A percentile compares a stretch with the other conserved stretches of the same genome.
phyloP scores from a whole-genome alignment of 2,797 vertebrate genomes.

The Gephyroberyx darwinii region DNA sequence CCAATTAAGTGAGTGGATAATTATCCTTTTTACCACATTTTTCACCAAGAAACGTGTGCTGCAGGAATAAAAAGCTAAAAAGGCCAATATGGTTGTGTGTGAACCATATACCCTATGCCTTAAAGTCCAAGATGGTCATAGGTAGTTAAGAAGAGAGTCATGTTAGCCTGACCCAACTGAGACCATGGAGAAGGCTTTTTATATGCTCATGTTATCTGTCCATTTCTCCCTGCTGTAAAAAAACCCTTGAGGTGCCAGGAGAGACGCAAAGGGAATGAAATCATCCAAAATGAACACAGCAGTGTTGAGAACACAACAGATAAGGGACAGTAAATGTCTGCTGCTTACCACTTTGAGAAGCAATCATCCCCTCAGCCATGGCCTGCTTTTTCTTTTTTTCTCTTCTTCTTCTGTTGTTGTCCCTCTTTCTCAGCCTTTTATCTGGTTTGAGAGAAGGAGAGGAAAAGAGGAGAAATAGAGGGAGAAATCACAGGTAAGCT shows the following conservation, averaged over 20 bases:
- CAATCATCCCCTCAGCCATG: slow-evolving; percentile 83
- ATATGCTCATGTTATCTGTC: slow-evolving; percentile 10
- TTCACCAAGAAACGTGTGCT: background rate
- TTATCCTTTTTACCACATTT: too few relatives aligned
- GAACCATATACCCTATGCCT: background rate
- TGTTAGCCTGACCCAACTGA: slow-evolving; percentile 23
- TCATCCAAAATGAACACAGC: slow-evolving; percentile 41
- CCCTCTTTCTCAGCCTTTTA: slow-evolving; percentile 56
- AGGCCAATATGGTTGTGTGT: background rate
- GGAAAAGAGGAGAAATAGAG: slow-evolving; percentile 35
- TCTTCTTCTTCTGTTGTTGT: slow-evolving; percentile 50
- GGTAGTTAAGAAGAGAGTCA: slow-evolving; percentile 11
- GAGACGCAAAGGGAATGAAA: slow-evolving; percentile 42
- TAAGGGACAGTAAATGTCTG: slow-evolving; percentile 45
- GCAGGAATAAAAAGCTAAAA: background rate
- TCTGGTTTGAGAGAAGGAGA: slow-evolving; percentile 52
- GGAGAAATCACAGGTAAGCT: slow-evolving; percentile 27
- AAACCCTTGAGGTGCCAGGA: slow-evolving; percentile 13
- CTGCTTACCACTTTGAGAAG: slow-evolving; percentile 83
- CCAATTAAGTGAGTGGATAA: too few relatives aligned
- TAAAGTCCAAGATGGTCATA: background rate
- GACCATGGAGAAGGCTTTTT: background rate
- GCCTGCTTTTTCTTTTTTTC: slow-evolving; percentile 49
- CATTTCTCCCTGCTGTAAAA: slow-evolving; percentile 16
- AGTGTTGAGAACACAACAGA: slow-evolving; percentile 34